These are phyloP conservation scores for Lichenostomus cassidix DNA, from an alignment of 2,113 vertebrate species.

Conservation along the genomic window DNA sequence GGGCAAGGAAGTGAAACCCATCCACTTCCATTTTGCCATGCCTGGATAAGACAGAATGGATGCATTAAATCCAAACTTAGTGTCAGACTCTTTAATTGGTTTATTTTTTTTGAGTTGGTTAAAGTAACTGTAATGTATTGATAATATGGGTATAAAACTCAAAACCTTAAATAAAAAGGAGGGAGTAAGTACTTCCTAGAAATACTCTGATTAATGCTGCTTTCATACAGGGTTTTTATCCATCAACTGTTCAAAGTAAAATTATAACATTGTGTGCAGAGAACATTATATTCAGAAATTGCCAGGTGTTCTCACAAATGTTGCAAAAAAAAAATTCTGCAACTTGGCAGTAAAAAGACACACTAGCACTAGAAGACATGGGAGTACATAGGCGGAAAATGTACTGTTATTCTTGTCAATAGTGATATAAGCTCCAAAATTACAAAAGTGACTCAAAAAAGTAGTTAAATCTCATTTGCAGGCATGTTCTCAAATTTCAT, in stretches of 20 bases:
- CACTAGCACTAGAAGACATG: not conserved
- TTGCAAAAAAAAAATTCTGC: not conserved
- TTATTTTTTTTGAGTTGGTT: not conserved
- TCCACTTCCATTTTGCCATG: not conserved
- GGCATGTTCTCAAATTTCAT: not conserved
- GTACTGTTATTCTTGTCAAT: not conserved
- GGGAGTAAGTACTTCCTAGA: not conserved
- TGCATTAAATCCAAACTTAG: not conserved
- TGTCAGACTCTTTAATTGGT: not conserved
- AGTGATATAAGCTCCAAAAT: not conserved
- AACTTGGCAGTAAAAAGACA: not conserved
- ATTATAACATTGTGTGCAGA: not conserved
- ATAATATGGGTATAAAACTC: not conserved
- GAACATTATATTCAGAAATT: not conserved
- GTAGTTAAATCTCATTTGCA: not conserved
- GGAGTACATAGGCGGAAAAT: accelerated
- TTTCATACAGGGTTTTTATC: not conserved
- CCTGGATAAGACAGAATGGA: not conserved
- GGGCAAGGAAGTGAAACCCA: not conserved
- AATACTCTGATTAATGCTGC: not conserved
- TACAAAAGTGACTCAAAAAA: not conserved
- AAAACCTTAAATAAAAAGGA: not conserved
- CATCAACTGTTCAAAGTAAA: not conserved
- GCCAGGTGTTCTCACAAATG: accelerated
- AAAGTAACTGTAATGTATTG: not conserved